Percentiles rank a stretch among this genome's conserved stretches.
Evolutionary conservation across 2,888 invertebrate genomes (phyloP).

Genomic region (Phyllotreta striolata): DNA sequence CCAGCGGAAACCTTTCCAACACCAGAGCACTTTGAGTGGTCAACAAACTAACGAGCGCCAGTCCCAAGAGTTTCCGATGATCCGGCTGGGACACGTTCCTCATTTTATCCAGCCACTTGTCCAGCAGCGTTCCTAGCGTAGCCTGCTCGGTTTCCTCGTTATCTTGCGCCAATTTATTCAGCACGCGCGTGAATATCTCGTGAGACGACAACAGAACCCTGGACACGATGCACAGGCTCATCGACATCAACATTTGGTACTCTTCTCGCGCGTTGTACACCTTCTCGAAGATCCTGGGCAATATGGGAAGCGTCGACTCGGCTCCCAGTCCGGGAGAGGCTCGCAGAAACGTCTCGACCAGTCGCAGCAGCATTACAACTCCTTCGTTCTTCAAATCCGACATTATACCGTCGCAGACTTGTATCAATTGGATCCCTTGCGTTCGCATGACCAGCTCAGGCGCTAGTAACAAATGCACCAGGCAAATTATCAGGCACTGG

Average conservation of each 20-base stretch:
- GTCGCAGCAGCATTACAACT: slow-evolving; percentile 74
- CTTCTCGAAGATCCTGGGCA: slow-evolving; percentile 69
- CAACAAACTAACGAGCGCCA: slow-evolving; percentile 74
- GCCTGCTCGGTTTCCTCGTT: slow-evolving; percentile 66
- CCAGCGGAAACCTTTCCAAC: slow-evolving; percentile 74
- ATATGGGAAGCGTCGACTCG: slow-evolving; percentile 71
- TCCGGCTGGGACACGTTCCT: slow-evolving; percentile 79
- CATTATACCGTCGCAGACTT: slow-evolving; percentile 75
- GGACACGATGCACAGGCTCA: slow-evolving; percentile 80
- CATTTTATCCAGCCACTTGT: slow-evolving; percentile 83
- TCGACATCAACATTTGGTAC: slow-evolving; percentile 76
- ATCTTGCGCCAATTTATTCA: slow-evolving; percentile 62
- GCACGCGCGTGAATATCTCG: slow-evolving; percentile 69
- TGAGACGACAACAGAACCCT: slow-evolving; percentile 78
- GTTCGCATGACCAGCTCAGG: slow-evolving; percentile 79
- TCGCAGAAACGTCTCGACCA: slow-evolving; percentile 80
- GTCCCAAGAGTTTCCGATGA: slow-evolving; percentile 78
- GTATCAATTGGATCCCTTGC: slow-evolving; percentile 75
- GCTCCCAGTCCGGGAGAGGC: slow-evolving; percentile 78
- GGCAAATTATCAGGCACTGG: slow-evolving; percentile 80
- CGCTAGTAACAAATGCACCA: slow-evolving; percentile 81
- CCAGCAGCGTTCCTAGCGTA: slow-evolving; percentile 75
- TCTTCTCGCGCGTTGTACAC: slow-evolving; percentile 76
- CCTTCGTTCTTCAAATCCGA: slow-evolving; percentile 81
- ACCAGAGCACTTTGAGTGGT: slow-evolving; percentile 75